Base-by-base conservation (phyloP, 2,888 invertebrate species). In the Bugula neritina region DNA sequence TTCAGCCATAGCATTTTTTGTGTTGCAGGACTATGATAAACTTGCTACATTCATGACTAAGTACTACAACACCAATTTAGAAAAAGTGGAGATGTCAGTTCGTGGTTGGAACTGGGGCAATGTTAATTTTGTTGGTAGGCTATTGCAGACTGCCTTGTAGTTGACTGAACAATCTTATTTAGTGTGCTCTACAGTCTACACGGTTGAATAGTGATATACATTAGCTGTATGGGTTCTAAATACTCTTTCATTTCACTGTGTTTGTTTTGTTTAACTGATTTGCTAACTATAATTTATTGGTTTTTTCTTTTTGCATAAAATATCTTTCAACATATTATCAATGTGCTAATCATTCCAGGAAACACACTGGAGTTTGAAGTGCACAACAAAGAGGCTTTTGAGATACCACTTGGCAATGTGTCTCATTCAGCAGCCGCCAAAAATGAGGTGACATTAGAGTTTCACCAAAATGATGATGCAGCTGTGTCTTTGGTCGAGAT, bases 41-140 rank as follows among this genome's bases (percentile, higher is more conserved):
- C 88, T 99, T 63, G 90, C 92, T 0, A 92, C 92, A 78, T 98
- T 94, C 84, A 91, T 97, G 77, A 89, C 90, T 75, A 87, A 88
- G 3, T 90, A 91, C 76, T 97, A 95, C 84, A 76, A 80, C 54
- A 76, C 80, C 29, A 91, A 92, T 73, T 89, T 97, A 89, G 86
- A 93, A 69, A 94, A 93, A 79, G 93, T 92, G 79, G 98, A 99
- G 80, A 85, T 95, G 71, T 92, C 94, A 75, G 87, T 97, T 0
- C 96, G 94, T 83, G 99, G 99, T 0, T 99, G 98, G 98, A 99
- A 99, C 85, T 99, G 98, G 94, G 99, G 99, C 35, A 92, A 92
- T 0, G 94, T 94, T 0, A 92, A 92, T 78, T 98, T 99, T 82
- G 90, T 90, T 78, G 98, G 87, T 85, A 76, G 72, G 73, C 73